These are phyloP conservation scores for Plebejus argus DNA, from an alignment of 2,888 invertebrate genomes.

Conservation along the genomic window DNA sequence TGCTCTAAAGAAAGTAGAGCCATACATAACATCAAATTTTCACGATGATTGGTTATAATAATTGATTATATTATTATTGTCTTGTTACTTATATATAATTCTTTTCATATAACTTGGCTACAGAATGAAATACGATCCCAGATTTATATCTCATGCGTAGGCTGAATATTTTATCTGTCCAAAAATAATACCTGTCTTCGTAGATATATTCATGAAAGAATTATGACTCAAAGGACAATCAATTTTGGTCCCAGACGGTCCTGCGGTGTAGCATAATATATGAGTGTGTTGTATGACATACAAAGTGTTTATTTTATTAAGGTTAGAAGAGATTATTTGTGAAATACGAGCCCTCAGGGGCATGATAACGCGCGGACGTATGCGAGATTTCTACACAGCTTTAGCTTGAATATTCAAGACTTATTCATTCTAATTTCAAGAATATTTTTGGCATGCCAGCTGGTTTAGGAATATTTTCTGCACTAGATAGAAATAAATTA, in stretches of 20 bases:
- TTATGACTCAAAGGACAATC: background rate
- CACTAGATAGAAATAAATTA: background rate
- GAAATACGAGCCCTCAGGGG: background rate
- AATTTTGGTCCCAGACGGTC: background rate
- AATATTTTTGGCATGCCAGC: background rate
- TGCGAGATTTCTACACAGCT: background rate
- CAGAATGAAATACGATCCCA: background rate
- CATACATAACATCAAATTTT: too few relatives aligned
- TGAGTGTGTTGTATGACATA: conserved; percentile 16
- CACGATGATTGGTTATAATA: too few relatives aligned
- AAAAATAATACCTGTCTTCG: background rate
- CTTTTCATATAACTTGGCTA: too few relatives aligned
- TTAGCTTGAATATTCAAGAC: background rate
- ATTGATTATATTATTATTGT: too few relatives aligned
- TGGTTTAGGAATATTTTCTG: background rate
- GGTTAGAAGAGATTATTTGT: background rate
- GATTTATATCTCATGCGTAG: background rate
- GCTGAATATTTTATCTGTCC: background rate
- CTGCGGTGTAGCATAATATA: background rate
- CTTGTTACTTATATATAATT: too few relatives aligned
- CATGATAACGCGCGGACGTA: background rate
- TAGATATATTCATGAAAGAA: background rate
- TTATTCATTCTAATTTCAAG: background rate
- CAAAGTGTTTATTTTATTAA: conserved; percentile 19
- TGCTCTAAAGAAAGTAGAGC: too few relatives aligned